Conservation (phyloP, 2,113 vertebrate species). For the Nicator chloris region DNA sequence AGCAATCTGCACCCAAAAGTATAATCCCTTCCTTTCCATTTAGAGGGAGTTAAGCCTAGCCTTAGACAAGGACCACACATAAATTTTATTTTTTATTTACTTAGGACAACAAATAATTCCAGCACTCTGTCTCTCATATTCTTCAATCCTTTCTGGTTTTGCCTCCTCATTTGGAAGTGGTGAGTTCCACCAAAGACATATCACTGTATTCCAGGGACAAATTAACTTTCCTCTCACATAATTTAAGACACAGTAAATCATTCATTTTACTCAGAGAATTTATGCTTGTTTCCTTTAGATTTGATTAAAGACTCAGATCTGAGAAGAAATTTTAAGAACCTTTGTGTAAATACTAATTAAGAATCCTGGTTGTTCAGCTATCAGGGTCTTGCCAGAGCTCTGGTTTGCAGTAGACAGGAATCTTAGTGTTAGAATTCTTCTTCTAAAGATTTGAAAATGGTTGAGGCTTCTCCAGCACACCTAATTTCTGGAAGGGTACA, state of each 20-base stretch:
- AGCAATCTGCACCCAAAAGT: neutral
- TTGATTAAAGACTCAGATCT: neutral
- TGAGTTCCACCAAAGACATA: neutral
- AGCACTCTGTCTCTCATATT: neutral
- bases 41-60: neutral
- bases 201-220: neutral
- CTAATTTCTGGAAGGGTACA: neutral
- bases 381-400: neutral
- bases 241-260: neutral
- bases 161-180: neutral
- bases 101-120: neutral
- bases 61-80: neutral
- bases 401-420: neutral
- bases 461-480: fast-evolving
- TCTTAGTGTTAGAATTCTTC: neutral
- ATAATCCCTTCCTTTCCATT: neutral
- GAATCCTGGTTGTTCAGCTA: neutral
- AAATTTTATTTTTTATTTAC: neutral
- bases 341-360: neutral
- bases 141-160: neutral
- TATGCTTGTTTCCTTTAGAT: neutral
- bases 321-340: neutral
- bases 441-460: neutral
- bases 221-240: neutral
- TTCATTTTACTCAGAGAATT: neutral